These are phyloP conservation scores for Channallabes apus DNA, from an alignment of 2,797 vertebrate genomes.

Conservation along the genomic window DNA sequence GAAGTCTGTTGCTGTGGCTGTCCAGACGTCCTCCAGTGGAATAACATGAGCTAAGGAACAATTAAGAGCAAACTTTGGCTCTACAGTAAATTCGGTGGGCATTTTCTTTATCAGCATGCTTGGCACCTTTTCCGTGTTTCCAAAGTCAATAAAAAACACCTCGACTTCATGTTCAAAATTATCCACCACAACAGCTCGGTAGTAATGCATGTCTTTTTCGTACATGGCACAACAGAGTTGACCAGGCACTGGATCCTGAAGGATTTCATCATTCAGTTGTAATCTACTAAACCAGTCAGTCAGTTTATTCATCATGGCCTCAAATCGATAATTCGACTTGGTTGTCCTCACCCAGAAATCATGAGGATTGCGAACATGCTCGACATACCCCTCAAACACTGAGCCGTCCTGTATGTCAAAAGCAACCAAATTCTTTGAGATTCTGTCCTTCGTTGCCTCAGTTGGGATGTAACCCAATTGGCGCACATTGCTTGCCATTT, in stretches of 20 bases:
- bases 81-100: constrained; percentile 73
- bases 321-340: constrained; percentile 77
- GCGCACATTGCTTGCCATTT: constrained; percentile 20
- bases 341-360: constrained; percentile 85
- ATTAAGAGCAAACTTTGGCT: constrained; percentile 80
- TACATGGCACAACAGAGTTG: constrained; percentile 86
- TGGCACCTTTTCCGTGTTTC: constrained; percentile 85
- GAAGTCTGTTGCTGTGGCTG: constrained; percentile 69
- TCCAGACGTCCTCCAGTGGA: constrained; percentile 81
- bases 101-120: constrained; percentile 80
- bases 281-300: constrained; percentile 66
- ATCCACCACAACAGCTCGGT: constrained; percentile 80
- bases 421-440: constrained; percentile 48
- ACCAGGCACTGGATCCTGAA: constrained; percentile 79
- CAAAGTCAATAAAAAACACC: constrained; percentile 90
- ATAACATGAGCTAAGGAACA: constrained; percentile 79
- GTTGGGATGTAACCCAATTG: constrained; percentile 3
- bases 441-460: constrained; percentile 53
- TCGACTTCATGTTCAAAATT: constrained; percentile 67
- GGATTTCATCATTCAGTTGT: constrained; percentile 74
- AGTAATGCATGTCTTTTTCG: constrained; percentile 81
- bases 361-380: constrained; percentile 79
- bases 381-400: constrained; percentile 75
- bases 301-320: constrained; percentile 79
- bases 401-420: constrained; percentile 68